phyloP scores from a whole-genome alignment of 2,113 vertebrate species.

The Psettodes erumei region DNA sequence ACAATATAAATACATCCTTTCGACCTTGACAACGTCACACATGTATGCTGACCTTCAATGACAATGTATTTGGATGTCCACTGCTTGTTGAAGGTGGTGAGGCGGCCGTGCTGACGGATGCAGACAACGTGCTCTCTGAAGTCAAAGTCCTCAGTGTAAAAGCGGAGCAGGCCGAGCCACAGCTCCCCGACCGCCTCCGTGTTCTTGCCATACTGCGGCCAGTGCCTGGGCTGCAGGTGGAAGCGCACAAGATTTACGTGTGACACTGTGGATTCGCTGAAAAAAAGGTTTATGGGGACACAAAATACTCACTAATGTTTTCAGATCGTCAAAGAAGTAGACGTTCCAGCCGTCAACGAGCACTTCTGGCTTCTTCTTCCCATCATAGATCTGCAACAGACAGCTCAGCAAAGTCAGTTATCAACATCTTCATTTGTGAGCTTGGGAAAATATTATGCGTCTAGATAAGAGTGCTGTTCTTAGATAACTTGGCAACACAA shows the following conservation, averaged over 20 bases:
- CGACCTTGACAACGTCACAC: neutral
- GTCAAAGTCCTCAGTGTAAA: slow-evolving; percentile 96
- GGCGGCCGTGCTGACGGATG: slow-evolving; percentile 88
- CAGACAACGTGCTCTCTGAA: slow-evolving; percentile 95
- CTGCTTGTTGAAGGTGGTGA: slow-evolving; percentile 97
- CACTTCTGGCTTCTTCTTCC: slow-evolving; percentile 88
- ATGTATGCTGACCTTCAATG: slow-evolving; percentile 90
- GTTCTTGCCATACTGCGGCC: slow-evolving; percentile 89
- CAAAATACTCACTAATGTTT: slow-evolving; percentile 79
- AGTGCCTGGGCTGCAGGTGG: slow-evolving; percentile 81
- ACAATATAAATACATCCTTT: too few species aligned
- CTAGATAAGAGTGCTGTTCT: neutral
- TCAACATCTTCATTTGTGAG: neutral
- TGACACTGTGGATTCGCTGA: neutral
- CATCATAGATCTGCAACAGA: slow-evolving; percentile 89
- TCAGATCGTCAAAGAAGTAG: slow-evolving; percentile 91
- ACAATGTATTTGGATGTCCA: slow-evolving; percentile 98
- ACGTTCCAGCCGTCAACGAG: slow-evolving; percentile 94
- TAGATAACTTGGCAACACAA: neutral
- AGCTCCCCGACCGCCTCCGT: slow-evolving; percentile 91
- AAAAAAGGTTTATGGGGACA: neutral
- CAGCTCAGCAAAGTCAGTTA: slow-evolving; percentile 7
- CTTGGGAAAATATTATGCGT: neutral
- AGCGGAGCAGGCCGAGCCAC: slow-evolving; percentile 94
- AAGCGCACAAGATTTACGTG: neutral